Evolutionary conservation across 1,140 invertebrate species (phyloP).

Genomic region (Trachymyrmex cornetzi): DNA sequence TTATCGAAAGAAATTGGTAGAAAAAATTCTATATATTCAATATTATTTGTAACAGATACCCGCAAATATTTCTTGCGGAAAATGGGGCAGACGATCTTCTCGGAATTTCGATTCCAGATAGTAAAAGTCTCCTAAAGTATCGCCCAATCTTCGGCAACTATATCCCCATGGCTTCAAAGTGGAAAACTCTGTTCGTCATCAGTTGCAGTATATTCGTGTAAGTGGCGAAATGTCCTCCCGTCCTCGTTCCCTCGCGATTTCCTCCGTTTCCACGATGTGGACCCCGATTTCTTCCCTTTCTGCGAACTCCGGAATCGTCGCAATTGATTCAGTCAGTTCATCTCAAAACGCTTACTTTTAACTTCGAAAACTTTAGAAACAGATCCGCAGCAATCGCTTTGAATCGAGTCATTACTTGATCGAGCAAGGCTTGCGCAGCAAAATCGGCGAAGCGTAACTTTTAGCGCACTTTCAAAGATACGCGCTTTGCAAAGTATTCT

Average conservation of each 20-base stretch:
- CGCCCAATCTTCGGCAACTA: slow-evolving; percentile 32
- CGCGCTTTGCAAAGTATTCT: slow-evolving; percentile 30
- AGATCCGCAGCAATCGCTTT: slow-evolving; percentile 8
- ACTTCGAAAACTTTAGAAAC: slow-evolving; percentile 39
- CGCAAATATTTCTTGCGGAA: not conserved
- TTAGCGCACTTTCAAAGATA: slow-evolving; percentile 41
- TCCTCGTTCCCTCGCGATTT: not conserved
- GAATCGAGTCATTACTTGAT: slow-evolving; percentile 41
- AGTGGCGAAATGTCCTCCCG: slow-evolving; percentile 23
- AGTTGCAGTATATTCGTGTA: slow-evolving; percentile 32
- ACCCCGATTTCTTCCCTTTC: not conserved
- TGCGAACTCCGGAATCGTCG: not conserved
- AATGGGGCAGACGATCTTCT: not conserved
- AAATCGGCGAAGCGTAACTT: slow-evolving; percentile 23
- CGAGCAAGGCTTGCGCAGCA: not conserved
- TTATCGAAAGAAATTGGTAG: not conserved
- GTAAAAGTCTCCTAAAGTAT: slow-evolving; percentile 38
- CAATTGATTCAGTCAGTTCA: slow-evolving; percentile 48
- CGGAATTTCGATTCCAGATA: slow-evolving; percentile 21
- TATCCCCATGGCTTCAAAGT: slow-evolving; percentile 31
- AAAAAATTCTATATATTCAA: not conserved
- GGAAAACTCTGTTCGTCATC: slow-evolving; percentile 60
- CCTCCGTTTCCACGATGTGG: not conserved
- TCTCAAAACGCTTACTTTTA: slow-evolving; percentile 7
- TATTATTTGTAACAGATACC: not conserved